Conservation (phyloP, 2,113 vertebrate species). For the Oryzias javanicus region DNA sequence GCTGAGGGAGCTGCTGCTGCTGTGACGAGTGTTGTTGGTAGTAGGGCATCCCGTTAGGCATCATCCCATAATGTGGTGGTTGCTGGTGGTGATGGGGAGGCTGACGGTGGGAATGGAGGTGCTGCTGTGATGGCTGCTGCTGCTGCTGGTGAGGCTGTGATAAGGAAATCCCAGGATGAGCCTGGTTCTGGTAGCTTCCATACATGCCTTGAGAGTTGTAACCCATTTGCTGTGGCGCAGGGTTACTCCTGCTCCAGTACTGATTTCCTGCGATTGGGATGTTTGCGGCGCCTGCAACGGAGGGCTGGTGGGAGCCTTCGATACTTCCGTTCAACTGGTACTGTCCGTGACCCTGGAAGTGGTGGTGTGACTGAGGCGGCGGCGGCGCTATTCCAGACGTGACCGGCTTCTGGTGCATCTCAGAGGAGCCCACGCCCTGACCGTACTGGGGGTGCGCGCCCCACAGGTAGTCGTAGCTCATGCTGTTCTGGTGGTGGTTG, state of each 20-base stretch:
- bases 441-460: constrained; percentile 84
- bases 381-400: constrained; percentile 54
- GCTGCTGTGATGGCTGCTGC: constrained; percentile 64
- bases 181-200: constrained; percentile 72
- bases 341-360: constrained; percentile 81
- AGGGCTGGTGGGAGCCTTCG: constrained; percentile 74
- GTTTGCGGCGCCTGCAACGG: constrained; percentile 75
- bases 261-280: constrained; percentile 76
- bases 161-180: constrained; percentile 63
- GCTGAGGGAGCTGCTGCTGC: constrained; percentile 48
- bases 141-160: constrained; percentile 76
- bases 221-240: constrained; percentile 82
- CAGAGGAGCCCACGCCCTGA: constrained; percentile 69
- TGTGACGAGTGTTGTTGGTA: constrained; percentile 70
- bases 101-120: constrained; percentile 66
- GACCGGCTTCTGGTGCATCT: constrained; percentile 84
- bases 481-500: constrained; percentile 80
- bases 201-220: constrained; percentile 73
- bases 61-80: constrained; percentile 71
- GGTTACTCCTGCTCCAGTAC: constrained; percentile 85
- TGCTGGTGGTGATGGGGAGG: constrained; percentile 66
- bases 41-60: constrained; percentile 77
- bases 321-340: constrained; percentile 87
- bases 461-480: constrained; percentile 92
- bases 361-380: constrained; percentile 75